Percentiles rank a stretch among this genome's conserved stretches.
Evolutionary conservation across 2,888 invertebrate species (phyloP).

Genomic region (Chloromyia formosa): DNA sequence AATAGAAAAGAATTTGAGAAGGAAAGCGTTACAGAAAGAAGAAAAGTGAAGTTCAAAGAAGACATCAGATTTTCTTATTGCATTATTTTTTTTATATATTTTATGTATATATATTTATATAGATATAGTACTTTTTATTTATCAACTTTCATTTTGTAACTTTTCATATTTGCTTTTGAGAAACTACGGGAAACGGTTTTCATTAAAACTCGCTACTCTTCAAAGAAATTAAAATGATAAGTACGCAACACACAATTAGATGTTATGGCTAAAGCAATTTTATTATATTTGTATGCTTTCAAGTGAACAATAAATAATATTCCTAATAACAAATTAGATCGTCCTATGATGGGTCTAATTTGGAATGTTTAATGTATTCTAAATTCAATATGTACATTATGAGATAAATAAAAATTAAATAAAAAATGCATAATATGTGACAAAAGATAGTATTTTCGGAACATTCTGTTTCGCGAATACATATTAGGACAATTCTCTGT

Average conservation of each 20-base stretch:
- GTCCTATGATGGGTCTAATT: not conserved
- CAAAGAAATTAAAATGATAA: slow-evolving; percentile 4
- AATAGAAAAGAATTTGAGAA: slow-evolving; percentile 4
- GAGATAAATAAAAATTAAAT: not conserved
- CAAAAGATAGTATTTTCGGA: not conserved
- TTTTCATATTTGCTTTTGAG: not conserved
- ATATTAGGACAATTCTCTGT: no score
- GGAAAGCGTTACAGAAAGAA: slow-evolving; percentile 6
- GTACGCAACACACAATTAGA: slow-evolving; percentile 44
- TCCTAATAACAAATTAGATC: not conserved
- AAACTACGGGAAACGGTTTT: slow-evolving; percentile 1
- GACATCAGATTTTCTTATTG: slow-evolving; percentile 47
- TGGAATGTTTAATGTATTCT: not conserved
- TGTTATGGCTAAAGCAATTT: slow-evolving; percentile 32
- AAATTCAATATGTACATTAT: slow-evolving; percentile 18
- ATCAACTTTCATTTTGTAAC: not conserved
- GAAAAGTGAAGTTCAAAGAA: slow-evolving; percentile 43
- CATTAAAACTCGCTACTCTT: slow-evolving; percentile 8
- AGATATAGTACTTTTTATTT: no score
- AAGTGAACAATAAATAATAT: not conserved
- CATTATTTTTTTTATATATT: slow-evolving; percentile 12
- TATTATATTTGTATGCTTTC: not conserved
- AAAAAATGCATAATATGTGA: not conserved
- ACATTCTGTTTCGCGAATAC: no score
- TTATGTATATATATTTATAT: not conserved